Evolutionary conservation across 2,888 invertebrate species (phyloP), one percentile per base, ranked within the genome.

Genomic region (Catocala nupta): DNA sequence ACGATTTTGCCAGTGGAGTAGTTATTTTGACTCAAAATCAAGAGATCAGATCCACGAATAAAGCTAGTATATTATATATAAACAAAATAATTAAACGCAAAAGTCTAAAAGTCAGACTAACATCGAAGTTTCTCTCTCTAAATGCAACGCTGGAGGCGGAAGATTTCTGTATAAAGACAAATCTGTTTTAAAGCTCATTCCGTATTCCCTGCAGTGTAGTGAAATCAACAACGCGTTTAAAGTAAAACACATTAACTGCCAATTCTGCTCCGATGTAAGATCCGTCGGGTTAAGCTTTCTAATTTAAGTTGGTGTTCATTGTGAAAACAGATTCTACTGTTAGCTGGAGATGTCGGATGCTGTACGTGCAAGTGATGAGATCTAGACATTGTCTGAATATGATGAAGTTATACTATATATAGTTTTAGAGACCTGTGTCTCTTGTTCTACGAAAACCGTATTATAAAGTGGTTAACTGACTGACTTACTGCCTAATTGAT

Each of bases 221-320:
- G 68, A 70, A 80, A 77, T 81, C 75, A 81, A 73, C 78, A 79
- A 78, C 74, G 73, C 75, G 73, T 79, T 76, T 77, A 71, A 83
- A 82, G 77, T 78, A 75, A 78, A 82, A 77, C 75, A 85, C 83
- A 83, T 82, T 86, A 84, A 84, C 83, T 82, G 84, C 80, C 85
- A 85, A 87, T 89, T 84, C 78, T 74, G 81, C 80, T 82, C 77
- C 79, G 82, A 83, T 85, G 84, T 84, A 80, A 85, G 87, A 87
- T 83, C 78, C 82, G 83, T 78, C 70, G 88, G 86, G 85, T 83
- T 87, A 88, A 90, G 89, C 87, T 89, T 89, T 89, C 89, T 91
- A 91, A 92, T 92, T 92, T 90, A 91, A 92, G 88, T 92, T 91
- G 81, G 90, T 84, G 85, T 86, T 88, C 88, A 84, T 88, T 87